These are phyloP conservation scores for Siphlonurus alternatus DNA, from an alignment of 2,888 invertebrate genomes.

Conservation along the genomic window DNA sequence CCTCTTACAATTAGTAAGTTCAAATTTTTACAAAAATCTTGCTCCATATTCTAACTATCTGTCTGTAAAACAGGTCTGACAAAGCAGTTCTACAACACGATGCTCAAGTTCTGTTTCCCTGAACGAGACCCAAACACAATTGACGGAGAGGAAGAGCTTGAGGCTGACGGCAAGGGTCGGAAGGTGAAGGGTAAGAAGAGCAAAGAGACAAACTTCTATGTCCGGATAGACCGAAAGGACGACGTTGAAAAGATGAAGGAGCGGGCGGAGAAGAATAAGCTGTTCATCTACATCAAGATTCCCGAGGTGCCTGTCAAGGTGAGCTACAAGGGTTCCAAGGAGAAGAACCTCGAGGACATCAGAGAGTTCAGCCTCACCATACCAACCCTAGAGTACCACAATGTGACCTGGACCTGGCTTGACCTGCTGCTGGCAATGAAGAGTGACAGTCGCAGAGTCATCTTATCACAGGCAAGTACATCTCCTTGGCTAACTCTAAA, in stretches of 20 bases:
- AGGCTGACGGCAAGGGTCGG: constrained; percentile 29
- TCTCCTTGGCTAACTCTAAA: background rate
- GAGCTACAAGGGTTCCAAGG: constrained; percentile 93
- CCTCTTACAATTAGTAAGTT: constrained; percentile 68
- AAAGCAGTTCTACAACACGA: constrained; percentile 91
- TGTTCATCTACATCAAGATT: constrained; percentile 97
- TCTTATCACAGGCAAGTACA: constrained; percentile 50
- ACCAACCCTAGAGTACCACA: constrained; percentile 95
- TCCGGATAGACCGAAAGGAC: constrained; percentile 69
- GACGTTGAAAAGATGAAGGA: constrained; percentile 98
- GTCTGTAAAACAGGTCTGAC: constrained; percentile 45
- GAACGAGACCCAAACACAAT: constrained; percentile 77
- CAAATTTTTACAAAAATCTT: background rate
- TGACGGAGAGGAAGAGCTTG: constrained; percentile 46
- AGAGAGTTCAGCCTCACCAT: constrained; percentile 85
- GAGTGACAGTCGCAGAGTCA: constrained; percentile 75
- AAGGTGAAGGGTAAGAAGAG: constrained; percentile 21
- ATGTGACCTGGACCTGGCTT: constrained; percentile 99
- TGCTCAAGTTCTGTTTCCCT: constrained; percentile 95
- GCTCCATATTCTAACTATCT: background rate
- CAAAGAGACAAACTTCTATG: constrained; percentile 79
- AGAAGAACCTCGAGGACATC: constrained; percentile 94
- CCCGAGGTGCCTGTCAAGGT: constrained; percentile 91
- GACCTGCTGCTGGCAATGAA: constrained; percentile 92
- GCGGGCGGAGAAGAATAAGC: constrained; percentile 93